A percentile compares a stretch with the other conserved stretches of the same genome.
Conservation (phyloP, 2,888 invertebrate species). For the Apotomis turbidana region DNA sequence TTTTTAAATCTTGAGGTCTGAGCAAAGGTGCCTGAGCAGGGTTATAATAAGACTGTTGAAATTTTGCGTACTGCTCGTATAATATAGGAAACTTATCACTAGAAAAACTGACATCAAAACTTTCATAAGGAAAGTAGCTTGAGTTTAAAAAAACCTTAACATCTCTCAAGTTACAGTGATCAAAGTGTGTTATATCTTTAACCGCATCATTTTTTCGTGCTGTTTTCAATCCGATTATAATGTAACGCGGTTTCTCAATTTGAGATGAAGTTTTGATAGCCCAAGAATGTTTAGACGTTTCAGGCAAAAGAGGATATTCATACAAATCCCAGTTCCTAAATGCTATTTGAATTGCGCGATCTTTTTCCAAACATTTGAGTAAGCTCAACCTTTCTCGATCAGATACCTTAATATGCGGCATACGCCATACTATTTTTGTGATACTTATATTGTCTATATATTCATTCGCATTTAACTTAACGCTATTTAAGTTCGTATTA, state of each 20-base stretch:
- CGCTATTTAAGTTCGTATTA: constrained; percentile 4
- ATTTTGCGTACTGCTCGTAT: constrained; percentile 10
- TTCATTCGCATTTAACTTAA: constrained; percentile 13
- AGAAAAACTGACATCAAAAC: constrained; percentile 12
- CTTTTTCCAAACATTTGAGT: constrained; percentile 47
- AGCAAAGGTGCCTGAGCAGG: neutral
- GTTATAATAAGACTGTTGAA: neutral
- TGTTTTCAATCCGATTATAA: constrained; percentile 46
- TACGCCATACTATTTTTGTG: constrained; percentile 1
- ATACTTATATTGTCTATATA: constrained; percentile 1
- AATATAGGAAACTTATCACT: neutral
- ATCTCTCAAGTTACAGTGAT: constrained; percentile 17
- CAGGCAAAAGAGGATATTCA: constrained; percentile 56
- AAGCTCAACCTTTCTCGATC: neutral
- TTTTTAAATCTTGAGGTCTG: constrained; percentile 12
- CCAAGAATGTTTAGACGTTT: constrained; percentile 53
- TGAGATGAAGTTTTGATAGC: constrained; percentile 54
- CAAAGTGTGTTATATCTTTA: neutral
- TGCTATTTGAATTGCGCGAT: constrained; percentile 49
- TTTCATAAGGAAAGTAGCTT: constrained; percentile 16
- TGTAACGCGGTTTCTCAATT: constrained; percentile 58
- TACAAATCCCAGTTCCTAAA: constrained; percentile 60
- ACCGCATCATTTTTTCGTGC: neutral
- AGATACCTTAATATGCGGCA: constrained; percentile 7
- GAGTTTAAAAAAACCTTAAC: constrained; percentile 18